Evolutionary conservation across 2,888 invertebrate genomes (phyloP), one percentile per base, ranked within the genome.

Genomic region (Melolontha melolontha): DNA sequence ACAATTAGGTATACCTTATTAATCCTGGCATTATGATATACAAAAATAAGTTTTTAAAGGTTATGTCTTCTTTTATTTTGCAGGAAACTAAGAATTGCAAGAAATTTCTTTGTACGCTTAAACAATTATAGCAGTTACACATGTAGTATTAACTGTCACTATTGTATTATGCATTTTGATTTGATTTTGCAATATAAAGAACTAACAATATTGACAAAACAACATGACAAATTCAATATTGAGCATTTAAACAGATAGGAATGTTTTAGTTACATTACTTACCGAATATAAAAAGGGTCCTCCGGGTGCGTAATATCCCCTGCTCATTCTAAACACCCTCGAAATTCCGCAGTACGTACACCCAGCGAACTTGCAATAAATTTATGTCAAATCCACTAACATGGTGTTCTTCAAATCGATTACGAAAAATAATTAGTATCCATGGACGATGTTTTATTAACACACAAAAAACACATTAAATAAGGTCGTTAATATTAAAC

Each of bases 241-340:
- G 44, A 27, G 14, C 4, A 6, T 6, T 34, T 34, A 10, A 34
- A 34, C 6, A 34, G 10, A 34, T 34, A 34, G 1, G 34, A 22
- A 22, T 22, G 22, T 22, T 2, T 2, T 22, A 22, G 4, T 22
- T 1, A 22, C 6, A 29, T 49, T 42, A 75, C 80, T 77, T 75
- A 81, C 81, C 80, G 77, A 77, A 67, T 76, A 81, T 69, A 80
- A 71, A 75, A 81, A 81, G 64, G 79, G 79, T 71, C 78, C 76
- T 64, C 78, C 77, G 64, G 78, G 72, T 69, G 77, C 76, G 71
- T 77, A 79, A 70, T 78, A 81, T 70, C 76, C 79, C 71, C 77
- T 77, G 70, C 78, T 77, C 76, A 77, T 79, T 73, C 8, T 57
- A 72, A 64, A 52, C 41, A 22, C 42, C 51, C 64, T 51, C 39